Evolutionary conservation across 2,797 vertebrate species (phyloP).

Genomic region (Apodemus agrarius): DNA sequence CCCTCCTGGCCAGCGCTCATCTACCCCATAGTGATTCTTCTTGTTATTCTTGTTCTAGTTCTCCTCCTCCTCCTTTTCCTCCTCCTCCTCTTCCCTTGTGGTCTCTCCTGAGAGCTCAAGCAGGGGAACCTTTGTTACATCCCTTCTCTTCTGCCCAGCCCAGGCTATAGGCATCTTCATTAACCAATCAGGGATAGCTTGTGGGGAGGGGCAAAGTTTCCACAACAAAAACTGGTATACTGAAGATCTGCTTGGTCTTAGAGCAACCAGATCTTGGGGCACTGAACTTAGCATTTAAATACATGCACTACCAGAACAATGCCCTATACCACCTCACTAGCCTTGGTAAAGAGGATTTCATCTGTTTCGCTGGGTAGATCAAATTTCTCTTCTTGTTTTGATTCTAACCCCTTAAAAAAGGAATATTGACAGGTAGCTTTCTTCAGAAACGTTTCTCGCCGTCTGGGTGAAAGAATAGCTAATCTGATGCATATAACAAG

Average conservation of each 20-base stretch:
- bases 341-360: neutral
- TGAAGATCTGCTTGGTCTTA: neutral
- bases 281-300: neutral
- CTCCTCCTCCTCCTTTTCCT: neutral
- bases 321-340: neutral
- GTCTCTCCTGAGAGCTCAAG: neutral
- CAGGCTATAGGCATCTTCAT: neutral
- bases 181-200: neutral
- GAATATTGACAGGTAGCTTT: slow-evolving; percentile 18
- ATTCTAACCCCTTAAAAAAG: neutral
- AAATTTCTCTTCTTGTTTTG: neutral
- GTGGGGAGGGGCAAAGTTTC: neutral
- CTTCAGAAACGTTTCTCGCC: slow-evolving; percentile 1
- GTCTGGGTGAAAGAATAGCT: slow-evolving; percentile 46
- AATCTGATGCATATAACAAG: neutral
- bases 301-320: neutral
- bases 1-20: neutral
- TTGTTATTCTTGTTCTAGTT: neutral
- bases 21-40: neutral
- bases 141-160: neutral
- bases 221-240: neutral
- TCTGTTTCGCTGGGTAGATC: neutral
- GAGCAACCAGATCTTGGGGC: neutral
- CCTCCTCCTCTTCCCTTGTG: neutral
- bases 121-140: neutral